phyloP scores from a whole-genome alignment of 1,140 invertebrate species.

The Drosophila lacteicornis region DNA sequence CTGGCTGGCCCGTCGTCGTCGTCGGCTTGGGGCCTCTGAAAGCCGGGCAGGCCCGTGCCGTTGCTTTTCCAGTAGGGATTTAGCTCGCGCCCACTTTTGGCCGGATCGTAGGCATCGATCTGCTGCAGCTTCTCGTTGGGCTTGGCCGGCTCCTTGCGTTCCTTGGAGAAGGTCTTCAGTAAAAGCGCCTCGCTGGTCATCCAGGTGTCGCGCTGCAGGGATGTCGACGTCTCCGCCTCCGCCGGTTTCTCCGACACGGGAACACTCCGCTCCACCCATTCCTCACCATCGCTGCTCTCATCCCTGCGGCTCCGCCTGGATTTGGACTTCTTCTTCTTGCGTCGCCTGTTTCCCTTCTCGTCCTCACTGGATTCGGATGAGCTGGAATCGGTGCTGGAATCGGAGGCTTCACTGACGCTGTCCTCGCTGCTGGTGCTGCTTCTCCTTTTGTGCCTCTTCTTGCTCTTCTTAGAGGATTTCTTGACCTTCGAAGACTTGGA shows the following conservation, averaged over 20 bases:
- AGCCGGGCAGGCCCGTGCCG: conserved; percentile 91
- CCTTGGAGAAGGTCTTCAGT: conserved; percentile 85
- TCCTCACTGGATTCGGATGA: conserved; percentile 30
- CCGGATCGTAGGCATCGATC: conserved; percentile 89
- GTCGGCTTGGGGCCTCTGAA: conserved; percentile 85
- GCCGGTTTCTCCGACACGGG: conserved; percentile 3
- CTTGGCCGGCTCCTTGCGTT: conserved; percentile 85
- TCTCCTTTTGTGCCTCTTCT: conserved; percentile 37
- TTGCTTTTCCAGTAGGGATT: conserved; percentile 97
- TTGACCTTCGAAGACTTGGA: conserved; percentile 31
- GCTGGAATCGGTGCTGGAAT: conserved; percentile 5
- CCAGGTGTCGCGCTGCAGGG: conserved; percentile 86
- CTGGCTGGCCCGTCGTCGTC: conserved; percentile 13
- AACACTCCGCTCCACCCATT: conserved; percentile 58
- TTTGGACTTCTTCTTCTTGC: conserved; percentile 27
- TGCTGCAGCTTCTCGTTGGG: conserved; percentile 85
- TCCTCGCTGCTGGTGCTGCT: conserved; percentile 36
- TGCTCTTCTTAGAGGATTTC: conserved; percentile 57
- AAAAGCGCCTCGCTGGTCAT: conserved; percentile 86
- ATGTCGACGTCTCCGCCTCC: not conserved
- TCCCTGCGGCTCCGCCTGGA: conserved; percentile 46
- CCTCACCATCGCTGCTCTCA: conserved; percentile 60
- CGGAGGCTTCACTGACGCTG: conserved; percentile 10
- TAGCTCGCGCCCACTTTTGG: conserved; percentile 90
- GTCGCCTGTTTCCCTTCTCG: conserved; percentile 61